Evolutionary conservation across 2,797 vertebrate genomes (phyloP).

Genomic region (Sebastes umbrosus): DNA sequence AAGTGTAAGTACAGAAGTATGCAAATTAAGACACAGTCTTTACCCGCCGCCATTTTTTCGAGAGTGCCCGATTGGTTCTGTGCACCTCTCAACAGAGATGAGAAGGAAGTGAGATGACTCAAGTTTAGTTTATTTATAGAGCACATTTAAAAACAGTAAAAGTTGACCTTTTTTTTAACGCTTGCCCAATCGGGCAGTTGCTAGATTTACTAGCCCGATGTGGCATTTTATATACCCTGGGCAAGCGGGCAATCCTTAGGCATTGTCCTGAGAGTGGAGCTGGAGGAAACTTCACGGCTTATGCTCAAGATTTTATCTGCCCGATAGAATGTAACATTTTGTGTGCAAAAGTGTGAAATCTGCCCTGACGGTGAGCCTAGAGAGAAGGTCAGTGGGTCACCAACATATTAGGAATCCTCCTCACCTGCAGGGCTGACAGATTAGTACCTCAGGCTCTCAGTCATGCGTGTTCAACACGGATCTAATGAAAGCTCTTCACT

Average conservation of each 20-base stretch:
- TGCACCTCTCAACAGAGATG: too few species aligned
- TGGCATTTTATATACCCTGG: too few species aligned
- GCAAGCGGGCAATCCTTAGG: too few species aligned
- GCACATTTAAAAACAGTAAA: too few species aligned
- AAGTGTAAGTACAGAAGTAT: too few species aligned
- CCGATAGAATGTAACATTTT: background rate
- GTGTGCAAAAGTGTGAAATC: background rate
- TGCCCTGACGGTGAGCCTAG: background rate
- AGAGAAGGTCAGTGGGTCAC: background rate
- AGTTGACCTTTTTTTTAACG: too few species aligned
- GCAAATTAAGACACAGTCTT: too few species aligned
- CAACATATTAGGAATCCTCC: background rate
- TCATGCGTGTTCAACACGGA: constrained; percentile 5
- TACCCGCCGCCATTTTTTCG: fast-evolving
- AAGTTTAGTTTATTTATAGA: too few species aligned
- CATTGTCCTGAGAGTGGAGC: background rate
- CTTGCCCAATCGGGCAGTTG: too few species aligned
- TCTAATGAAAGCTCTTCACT: constrained; percentile 12
- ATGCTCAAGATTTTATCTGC: background rate
- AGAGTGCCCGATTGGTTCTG: too few species aligned
- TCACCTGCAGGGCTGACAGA: constrained; percentile 19
- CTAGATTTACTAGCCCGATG: too few species aligned
- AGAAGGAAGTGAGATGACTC: too few species aligned
- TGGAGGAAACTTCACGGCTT: background rate
- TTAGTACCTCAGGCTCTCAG: constrained; percentile 7